Evolutionary conservation across 2,113 vertebrate genomes (phyloP), one percentile per base, ranked within the genome.

Genomic region (Vulpes lagopus): DNA sequence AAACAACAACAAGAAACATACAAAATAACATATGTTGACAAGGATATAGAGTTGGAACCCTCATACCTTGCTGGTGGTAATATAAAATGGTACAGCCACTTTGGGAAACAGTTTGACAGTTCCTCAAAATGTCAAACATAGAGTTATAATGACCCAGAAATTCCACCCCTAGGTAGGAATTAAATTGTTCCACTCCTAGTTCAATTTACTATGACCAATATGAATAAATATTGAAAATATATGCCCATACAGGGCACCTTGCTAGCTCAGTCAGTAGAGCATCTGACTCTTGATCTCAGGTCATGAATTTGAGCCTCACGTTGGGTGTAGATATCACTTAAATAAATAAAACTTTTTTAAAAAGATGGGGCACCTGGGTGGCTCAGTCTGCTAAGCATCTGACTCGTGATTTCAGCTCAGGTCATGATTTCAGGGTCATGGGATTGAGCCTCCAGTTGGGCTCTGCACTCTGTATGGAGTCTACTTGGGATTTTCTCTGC

Each of bases 1-100:
- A 87, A 35, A 35, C 35, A 8, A 57, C 51, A 94, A 81, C 25
- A 8, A 81, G 43, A 87, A 19, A 15, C 8, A 38, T 69, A 32
- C n/a, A 88, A 25, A 88, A 25, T 57, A 79, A 79, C 60, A 97
- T 80, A 23, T n/a, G n/a, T 53, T 90, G 20, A 8, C 57, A 95
- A 94, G 15, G 7, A 55, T 78, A 16, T 64, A 5, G n/a, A 78
- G 43, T 15, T 62, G 49, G 14, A 73, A 23, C 62, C 53, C 6
- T 73, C 78, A 30, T 59, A 59, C 3, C 53, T 23, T 92, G 57
- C 6, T 30, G 19, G 30, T 30, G 16, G 49, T 20, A 49, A 38
- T 43, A 19, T 53, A 69, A 87, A 53, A 65, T 60, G 35, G 38
- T 80, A 0, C 10, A 67, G 9, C 8, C 11, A 11, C 71, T 94